A percentile compares a stretch with the other conserved stretches of the same genome.
phyloP scores from a whole-genome alignment of 2,797 vertebrate species.

The Leptatherina wallacei region DNA sequence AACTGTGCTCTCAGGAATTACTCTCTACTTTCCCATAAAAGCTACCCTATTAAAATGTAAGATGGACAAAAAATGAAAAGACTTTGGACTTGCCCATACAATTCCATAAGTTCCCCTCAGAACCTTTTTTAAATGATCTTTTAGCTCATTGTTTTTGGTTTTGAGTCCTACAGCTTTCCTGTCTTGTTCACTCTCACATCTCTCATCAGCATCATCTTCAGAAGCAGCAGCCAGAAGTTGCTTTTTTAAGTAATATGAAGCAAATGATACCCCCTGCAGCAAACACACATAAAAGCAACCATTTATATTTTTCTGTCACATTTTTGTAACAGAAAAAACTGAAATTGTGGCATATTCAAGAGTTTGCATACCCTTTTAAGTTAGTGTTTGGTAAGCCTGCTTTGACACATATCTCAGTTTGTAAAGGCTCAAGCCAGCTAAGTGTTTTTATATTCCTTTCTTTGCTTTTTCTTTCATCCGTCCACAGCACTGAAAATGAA shows the following conservation, averaged over 20 bases:
- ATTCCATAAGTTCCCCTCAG: not conserved
- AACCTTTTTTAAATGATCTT: not conserved
- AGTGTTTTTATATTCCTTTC: not conserved
- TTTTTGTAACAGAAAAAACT: not conserved
- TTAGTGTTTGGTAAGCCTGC: constrained; percentile 1
- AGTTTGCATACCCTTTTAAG: not conserved
- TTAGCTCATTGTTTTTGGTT: constrained; percentile 22
- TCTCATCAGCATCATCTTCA: not conserved
- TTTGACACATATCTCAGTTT: not conserved
- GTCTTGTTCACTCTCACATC: not conserved
- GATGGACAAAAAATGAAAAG: constrained; percentile 10
- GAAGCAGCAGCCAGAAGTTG: not conserved
- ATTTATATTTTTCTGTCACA: not conserved
- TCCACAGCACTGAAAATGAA: not conserved
- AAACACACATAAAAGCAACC: constrained; percentile 11
- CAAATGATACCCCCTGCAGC: not conserved
- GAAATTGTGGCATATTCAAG: not conserved
- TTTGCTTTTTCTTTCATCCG: not conserved
- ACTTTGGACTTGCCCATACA: not conserved
- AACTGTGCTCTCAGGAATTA: no score
- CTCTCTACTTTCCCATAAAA: not conserved
- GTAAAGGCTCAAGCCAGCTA: not conserved
- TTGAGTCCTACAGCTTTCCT: not conserved
- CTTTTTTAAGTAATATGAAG: not conserved
- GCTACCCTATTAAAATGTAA: constrained; percentile 1